Conservation (phyloP, 2,113 vertebrate genomes). For the Cephalophus harveyi region DNA sequence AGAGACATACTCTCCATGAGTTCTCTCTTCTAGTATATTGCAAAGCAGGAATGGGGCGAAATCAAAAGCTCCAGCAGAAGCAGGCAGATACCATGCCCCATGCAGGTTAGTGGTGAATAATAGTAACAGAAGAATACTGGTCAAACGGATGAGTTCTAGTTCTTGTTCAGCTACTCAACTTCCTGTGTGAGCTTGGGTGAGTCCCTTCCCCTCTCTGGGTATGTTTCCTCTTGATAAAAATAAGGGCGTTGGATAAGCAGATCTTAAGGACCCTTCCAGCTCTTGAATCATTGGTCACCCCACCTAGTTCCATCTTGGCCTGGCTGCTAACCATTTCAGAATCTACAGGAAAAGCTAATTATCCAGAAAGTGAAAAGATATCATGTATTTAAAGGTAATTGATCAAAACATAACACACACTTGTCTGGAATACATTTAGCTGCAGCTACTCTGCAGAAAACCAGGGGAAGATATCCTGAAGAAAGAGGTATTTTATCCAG, state of each 20-base stretch:
- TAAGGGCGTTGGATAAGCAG: not conserved
- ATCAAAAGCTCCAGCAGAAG: not conserved
- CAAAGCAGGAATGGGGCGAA: not conserved
- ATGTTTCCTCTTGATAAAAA: not conserved
- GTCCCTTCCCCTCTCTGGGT: not conserved
- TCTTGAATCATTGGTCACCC: not conserved
- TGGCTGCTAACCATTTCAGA: conserved; percentile 45
- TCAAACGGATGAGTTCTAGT: not conserved
- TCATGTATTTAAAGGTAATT: not conserved
- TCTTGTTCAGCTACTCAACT: not conserved
- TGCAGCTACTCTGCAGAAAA: not conserved
- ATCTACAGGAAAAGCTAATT: conserved; percentile 57
- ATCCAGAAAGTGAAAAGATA: conserved; percentile 56
- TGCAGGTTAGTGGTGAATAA: not conserved
- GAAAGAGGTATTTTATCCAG: conserved; percentile 23
- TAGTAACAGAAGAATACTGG: not conserved
- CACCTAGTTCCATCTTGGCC: not conserved
- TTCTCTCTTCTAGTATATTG: conserved; percentile 8
- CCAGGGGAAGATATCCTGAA: not conserved
- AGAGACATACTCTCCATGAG: not conserved
- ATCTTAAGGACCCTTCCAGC: not conserved
- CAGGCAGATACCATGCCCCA: not conserved
- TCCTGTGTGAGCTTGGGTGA: not conserved
- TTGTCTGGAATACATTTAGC: not conserved
- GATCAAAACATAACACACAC: not conserved